Evolutionary conservation across 2,113 vertebrate species (phyloP).

Genomic region (Isurus oxyrinchus): DNA sequence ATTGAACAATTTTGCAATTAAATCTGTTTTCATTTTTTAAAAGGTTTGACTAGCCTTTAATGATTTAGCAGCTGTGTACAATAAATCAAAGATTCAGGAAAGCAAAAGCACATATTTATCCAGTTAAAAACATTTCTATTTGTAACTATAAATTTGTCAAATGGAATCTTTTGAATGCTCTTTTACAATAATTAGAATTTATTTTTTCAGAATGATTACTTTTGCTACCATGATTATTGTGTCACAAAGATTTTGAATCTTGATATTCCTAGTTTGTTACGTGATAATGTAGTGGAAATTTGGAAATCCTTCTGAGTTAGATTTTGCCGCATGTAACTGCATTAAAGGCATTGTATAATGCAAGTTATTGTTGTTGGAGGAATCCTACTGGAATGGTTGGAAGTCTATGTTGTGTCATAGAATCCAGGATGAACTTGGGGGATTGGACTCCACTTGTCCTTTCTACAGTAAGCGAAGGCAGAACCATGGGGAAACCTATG

Average conservation of each 20-base stretch:
- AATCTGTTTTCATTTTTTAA: conserved; percentile 28
- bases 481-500: neutral
- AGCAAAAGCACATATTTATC: neutral
- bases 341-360: neutral
- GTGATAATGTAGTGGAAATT: neutral
- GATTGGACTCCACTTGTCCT: neutral
- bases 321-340: neutral
- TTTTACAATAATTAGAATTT: neutral
- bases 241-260: neutral
- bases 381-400: neutral
- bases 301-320: neutral
- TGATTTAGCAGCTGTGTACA: neutral
- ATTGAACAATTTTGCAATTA: conserved; percentile 26
- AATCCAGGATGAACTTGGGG: neutral
- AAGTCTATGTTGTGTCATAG: neutral
- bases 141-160: neutral
- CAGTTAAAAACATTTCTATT: conserved; percentile 12
- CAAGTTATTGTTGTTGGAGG: neutral
- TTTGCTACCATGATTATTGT: neutral
- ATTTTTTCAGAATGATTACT: neutral
- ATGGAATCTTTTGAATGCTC: neutral
- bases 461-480: neutral
- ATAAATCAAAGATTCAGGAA: conserved; percentile 17
- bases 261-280: neutral
- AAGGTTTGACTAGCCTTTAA: conserved; percentile 9